Conservation (phyloP, 1,140 invertebrate genomes). For the Sogatella furcifera region DNA sequence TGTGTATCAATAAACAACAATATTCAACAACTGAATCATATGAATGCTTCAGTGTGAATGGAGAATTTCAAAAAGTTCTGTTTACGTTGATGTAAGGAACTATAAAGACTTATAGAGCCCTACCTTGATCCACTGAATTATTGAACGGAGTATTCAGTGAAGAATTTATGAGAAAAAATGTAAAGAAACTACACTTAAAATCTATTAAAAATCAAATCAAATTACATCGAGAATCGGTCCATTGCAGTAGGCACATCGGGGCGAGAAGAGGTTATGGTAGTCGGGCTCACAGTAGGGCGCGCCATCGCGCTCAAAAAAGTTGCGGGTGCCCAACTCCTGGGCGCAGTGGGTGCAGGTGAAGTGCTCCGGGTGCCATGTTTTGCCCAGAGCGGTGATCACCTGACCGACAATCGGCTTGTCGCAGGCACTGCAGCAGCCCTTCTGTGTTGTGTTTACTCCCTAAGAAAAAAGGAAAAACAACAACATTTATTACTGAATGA, state of each 20-base stretch:
- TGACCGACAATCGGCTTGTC: constrained; percentile 97
- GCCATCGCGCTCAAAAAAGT: constrained; percentile 96
- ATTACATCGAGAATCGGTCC: constrained; percentile 94
- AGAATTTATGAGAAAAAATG: no score
- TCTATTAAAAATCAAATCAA: background rate
- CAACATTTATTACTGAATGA: no score
- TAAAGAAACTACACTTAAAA: no score
- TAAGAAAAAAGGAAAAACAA: no score
- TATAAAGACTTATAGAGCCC: no score
- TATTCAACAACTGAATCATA: no score
- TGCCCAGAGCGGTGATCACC: constrained; percentile 91
- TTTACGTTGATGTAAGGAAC: no score
- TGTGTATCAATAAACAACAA: no score
- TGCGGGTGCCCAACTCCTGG: constrained; percentile 90
- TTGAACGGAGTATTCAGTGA: no score
- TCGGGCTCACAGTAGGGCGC: constrained; percentile 96
- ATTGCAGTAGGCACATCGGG: constrained; percentile 95
- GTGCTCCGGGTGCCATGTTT: constrained; percentile 99
- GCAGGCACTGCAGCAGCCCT: constrained; percentile 95
- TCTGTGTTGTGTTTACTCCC: constrained; percentile 80
- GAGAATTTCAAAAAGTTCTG: no score
- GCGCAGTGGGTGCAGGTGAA: constrained; percentile 96
- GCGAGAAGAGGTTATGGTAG: constrained; percentile 97
- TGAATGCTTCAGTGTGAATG: no score
- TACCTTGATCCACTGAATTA: no score